A percentile compares a stretch with the other conserved stretches of the same genome.
Evolutionary conservation across 1,140 invertebrate genomes (phyloP).

Genomic region (Polyergus mexicanus): DNA sequence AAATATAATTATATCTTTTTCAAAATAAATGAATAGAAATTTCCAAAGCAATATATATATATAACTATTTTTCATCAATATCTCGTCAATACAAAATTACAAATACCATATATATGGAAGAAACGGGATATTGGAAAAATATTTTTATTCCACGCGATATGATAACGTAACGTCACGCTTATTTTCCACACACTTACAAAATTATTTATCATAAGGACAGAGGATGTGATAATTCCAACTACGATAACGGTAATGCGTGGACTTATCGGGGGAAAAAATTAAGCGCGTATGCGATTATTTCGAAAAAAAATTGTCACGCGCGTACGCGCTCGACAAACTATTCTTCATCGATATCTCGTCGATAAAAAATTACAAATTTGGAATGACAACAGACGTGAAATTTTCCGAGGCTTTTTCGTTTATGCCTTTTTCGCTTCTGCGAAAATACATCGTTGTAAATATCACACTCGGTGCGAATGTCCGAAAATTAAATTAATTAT

Average conservation of each 20-base stretch:
- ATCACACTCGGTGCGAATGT: not conserved
- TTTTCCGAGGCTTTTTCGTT: not conserved
- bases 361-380: no score
- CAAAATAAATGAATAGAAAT: constrained; percentile 4
- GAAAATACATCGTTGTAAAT: not conserved
- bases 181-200: constrained; percentile 15
- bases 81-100: no score
- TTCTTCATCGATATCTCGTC: no score
- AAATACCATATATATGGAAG: not conserved
- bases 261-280: constrained; percentile 40
- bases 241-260: constrained; percentile 37
- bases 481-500: constrained; percentile 72
- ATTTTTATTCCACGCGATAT: constrained; percentile 44
- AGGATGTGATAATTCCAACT: constrained; percentile 44
- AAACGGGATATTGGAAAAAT: constrained; percentile 48
- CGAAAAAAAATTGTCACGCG: not conserved
- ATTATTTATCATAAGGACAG: constrained; percentile 51
- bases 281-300: constrained; percentile 7
- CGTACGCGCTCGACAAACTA: not conserved
- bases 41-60: not conserved
- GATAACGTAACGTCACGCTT: constrained; percentile 1
- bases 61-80: no score
- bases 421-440: not conserved
- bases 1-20: not conserved
- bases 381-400: not conserved